Percentiles rank a stretch among this genome's conserved stretches.
phyloP scores from a whole-genome alignment of 1,140 invertebrate genomes.

The Zeugodacus cucurbitae region DNA sequence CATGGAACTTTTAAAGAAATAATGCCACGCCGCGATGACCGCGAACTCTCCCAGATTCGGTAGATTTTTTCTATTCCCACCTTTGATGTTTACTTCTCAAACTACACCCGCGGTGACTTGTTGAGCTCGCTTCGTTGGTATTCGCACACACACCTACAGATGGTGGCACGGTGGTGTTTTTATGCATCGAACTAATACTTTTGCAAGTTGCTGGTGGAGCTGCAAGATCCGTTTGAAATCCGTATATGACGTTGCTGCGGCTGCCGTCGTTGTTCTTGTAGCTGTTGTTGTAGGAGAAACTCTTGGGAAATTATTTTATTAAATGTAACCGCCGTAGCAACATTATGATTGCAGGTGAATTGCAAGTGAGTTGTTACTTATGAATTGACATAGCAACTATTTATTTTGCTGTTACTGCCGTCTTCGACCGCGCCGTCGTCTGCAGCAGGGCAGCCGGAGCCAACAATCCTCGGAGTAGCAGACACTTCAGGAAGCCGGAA shows the following conservation, averaged over 20 bases:
- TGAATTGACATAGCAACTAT: slow-evolving; percentile 40
- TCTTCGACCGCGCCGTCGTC: too few relatives aligned
- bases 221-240: not conserved
- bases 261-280: not conserved
- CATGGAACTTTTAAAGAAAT: too few relatives aligned
- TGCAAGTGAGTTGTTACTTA: slow-evolving; percentile 40
- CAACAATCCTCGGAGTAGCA: not conserved
- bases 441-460: not conserved
- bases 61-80: not conserved
- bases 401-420: slow-evolving; percentile 7
- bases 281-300: not conserved
- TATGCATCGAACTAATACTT: not conserved
- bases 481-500: not conserved
- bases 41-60: not conserved
- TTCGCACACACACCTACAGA: not conserved
- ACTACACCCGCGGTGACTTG: not conserved
- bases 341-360: slow-evolving; percentile 43
- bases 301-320: slow-evolving; percentile 45
- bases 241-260: not conserved
- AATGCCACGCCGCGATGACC: too few relatives aligned
- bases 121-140: not conserved
- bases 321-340: slow-evolving; percentile 41
- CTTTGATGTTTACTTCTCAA: not conserved
- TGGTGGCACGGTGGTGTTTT: not conserved
- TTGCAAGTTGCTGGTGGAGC: not conserved